phyloP scores from a whole-genome alignment of 1,140 invertebrate species.

The Achatina immaculata region DNA sequence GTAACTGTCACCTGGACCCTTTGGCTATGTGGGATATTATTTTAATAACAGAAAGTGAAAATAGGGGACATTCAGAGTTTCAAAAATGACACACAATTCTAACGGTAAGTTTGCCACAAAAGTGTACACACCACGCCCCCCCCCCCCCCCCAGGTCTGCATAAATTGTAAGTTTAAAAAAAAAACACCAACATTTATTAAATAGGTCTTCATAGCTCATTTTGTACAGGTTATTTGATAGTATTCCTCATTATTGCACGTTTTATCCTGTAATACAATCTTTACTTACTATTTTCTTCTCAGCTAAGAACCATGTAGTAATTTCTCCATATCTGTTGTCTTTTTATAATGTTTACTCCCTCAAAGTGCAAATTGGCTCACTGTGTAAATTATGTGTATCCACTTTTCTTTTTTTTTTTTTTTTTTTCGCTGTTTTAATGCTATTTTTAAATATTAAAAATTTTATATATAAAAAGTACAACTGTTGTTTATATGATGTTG shows the following conservation, averaged over 20 bases:
- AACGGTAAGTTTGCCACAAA: no score
- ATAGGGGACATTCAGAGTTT: no score
- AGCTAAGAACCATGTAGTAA: not conserved
- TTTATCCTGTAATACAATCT: not conserved
- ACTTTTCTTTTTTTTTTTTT: constrained; percentile 1
- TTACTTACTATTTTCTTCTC: not conserved
- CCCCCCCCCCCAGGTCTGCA: not conserved
- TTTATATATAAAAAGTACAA: constrained; percentile 20
- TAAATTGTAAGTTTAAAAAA: not conserved
- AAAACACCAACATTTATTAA: no score
- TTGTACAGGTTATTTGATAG: not conserved
- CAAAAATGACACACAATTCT: no score
- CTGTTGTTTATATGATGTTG: constrained; percentile 40
- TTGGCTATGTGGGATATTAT: no score
- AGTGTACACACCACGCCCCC: no score
- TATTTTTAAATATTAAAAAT: constrained; percentile 16
- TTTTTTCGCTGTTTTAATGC: constrained; percentile 4
- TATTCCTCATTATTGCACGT: not conserved
- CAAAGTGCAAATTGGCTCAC: not conserved
- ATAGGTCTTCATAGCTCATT: not conserved
- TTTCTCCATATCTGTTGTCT: not conserved
- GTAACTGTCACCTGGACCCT: no score
- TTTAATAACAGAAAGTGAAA: no score
- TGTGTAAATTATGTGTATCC: not conserved
- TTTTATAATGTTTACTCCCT: not conserved